phyloP scores from a whole-genome alignment of 2,888 invertebrate genomes.

The Slavum lentiscoides region DNA sequence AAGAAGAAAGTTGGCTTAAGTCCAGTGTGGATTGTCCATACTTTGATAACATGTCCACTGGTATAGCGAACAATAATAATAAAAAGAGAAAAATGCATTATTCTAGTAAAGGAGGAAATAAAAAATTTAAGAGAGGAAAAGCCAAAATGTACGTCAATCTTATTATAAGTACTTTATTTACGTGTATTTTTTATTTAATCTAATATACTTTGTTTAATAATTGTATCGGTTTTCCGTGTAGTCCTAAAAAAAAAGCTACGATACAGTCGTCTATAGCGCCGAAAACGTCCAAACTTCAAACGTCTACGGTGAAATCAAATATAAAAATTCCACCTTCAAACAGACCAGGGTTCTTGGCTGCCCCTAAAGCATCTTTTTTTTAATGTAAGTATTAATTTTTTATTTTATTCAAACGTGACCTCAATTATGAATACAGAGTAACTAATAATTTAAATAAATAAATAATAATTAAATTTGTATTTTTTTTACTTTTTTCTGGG shows the following conservation, averaged over 20 bases:
- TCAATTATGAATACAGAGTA: not conserved
- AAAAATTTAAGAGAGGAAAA: slow-evolving; percentile 36
- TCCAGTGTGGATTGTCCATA: slow-evolving; percentile 42
- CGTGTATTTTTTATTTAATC: not conserved
- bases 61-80: slow-evolving; percentile 7
- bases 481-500: no score
- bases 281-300: slow-evolving; percentile 1
- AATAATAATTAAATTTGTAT: no score
- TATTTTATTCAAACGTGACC: not conserved
- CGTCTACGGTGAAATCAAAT: slow-evolving; percentile 46
- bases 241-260: slow-evolving; percentile 26
- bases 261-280: not conserved
- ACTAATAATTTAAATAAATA: no score
- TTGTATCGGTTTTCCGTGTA: not conserved
- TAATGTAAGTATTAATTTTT: slow-evolving; percentile 2
- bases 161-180: not conserved
- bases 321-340: slow-evolving; percentile 53
- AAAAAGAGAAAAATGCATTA: slow-evolving; percentile 36
- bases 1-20: slow-evolving; percentile 38
- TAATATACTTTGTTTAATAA: not conserved
- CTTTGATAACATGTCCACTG: slow-evolving; percentile 20
- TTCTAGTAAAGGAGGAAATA: slow-evolving; percentile 37
- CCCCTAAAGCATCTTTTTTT: slow-evolving; percentile 52
- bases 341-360: slow-evolving; percentile 54
- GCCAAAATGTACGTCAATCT: slow-evolving; percentile 29